A percentile compares a stretch with the other conserved stretches of the same genome.
Conservation (phyloP, 2,113 vertebrate species). For the Dasyurus viverrinus region DNA sequence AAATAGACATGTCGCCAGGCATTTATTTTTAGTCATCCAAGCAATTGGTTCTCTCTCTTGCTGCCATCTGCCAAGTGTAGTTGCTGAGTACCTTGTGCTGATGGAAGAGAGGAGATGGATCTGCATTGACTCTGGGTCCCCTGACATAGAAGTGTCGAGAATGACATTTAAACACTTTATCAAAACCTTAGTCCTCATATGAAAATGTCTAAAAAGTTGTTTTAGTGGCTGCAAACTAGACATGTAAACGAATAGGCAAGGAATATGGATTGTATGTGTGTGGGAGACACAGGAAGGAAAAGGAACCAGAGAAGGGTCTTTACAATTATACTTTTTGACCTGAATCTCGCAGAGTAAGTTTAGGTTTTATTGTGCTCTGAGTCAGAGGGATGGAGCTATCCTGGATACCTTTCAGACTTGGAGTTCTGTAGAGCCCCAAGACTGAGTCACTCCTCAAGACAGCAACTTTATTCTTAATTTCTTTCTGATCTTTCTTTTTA, state of each 20-base stretch:
- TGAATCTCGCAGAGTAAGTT: background rate
- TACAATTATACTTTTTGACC: conserved; percentile 16
- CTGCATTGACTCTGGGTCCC: conserved; percentile 67
- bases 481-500: background rate
- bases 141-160: conserved; percentile 38
- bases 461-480: background rate
- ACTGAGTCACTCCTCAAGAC: background rate
- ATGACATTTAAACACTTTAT: background rate
- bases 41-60: conserved; percentile 77
- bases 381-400: background rate
- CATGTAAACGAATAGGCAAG: background rate
- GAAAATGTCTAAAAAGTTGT: conserved; percentile 16
- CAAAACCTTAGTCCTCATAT: background rate
- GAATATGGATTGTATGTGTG: background rate
- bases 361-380: background rate
- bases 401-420: background rate
- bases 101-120: conserved; percentile 72
- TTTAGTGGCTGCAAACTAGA: background rate
- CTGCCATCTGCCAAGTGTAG: conserved; percentile 79
- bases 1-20: conserved; percentile 77
- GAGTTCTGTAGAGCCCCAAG: background rate
- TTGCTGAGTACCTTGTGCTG: conserved; percentile 78
- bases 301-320: background rate
- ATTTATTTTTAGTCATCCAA: conserved; percentile 78
- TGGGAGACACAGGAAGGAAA: background rate